phyloP scores from a whole-genome alignment of 2,797 vertebrate genomes.

The Sebastes itinus region DNA sequence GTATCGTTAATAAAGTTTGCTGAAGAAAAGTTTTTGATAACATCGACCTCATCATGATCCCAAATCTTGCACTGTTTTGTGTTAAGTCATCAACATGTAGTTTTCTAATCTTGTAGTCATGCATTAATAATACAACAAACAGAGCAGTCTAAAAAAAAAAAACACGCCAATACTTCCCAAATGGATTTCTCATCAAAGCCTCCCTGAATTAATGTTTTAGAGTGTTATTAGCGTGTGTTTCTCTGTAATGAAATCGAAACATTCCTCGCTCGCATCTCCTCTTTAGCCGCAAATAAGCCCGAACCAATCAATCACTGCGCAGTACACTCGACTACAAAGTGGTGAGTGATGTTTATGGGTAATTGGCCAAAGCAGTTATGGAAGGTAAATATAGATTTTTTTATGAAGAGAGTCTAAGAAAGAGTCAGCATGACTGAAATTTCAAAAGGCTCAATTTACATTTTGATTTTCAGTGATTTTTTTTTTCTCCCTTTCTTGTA shows the following conservation, averaged over 20 bases:
- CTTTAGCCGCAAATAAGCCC: conserved; percentile 70
- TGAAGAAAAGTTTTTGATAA: conserved; percentile 1
- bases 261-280: conserved; percentile 57
- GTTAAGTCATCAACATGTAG: conserved; percentile 54
- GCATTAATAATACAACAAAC: conserved; percentile 82
- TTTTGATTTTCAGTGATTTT: conserved; percentile 36
- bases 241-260: conserved; percentile 75
- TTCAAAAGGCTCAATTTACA: conserved; percentile 62
- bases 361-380: conserved; percentile 80
- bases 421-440: conserved; percentile 48
- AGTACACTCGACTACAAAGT: conserved; percentile 74
- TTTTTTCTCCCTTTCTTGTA: conserved; percentile 1
- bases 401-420: conserved; percentile 44
- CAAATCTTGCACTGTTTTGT: conserved; percentile 12
- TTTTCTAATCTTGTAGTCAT: conserved; percentile 60
- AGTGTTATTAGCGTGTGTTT: conserved; percentile 72
- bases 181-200: conserved; percentile 79
- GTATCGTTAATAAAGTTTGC: conserved; percentile 10
- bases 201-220: conserved; percentile 76
- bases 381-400: conserved; percentile 82
- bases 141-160: conserved; percentile 31
- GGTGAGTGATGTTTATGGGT: conserved; percentile 76
- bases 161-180: conserved; percentile 62
- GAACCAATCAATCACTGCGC: conserved; percentile 66
- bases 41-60: not conserved